Base-by-base conservation (phyloP, 2,113 vertebrate species). In the Micromys minutus region DNA sequence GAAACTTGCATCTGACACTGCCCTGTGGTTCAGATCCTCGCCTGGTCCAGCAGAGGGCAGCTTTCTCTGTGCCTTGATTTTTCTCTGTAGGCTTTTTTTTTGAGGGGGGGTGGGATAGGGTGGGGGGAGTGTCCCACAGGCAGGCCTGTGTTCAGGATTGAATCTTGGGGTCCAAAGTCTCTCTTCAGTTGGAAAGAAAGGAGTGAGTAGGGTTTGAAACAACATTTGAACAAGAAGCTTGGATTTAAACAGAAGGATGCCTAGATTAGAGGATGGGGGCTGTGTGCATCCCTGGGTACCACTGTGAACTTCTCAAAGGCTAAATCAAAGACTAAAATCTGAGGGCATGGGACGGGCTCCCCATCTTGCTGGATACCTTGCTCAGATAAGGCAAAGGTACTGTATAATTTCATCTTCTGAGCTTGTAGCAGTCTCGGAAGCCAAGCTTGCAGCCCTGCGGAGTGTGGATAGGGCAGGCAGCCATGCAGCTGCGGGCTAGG, bases 61-160 rank as follows among this genome's bases (percentile, higher is more conserved):
- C 9, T 26, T 21, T 39, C 17, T 24, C 0, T 29, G 74, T n/a
- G 1, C 29, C 26, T 13, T 0, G 4, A 2, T 7, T 2, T 21
- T 13, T 88, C 31, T 39, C 50, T 11, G 39, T 16, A 11, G 19
- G 29, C 31, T 63, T 29, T 15, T 34, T 65, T 65, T 65, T 11
- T 21, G 19, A 21, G 21, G 52, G 10, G 57, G 59, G 21, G 21
- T 16, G 17, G 17, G n/a, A n/a, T n/a, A n/a, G 0, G 12, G 11
- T 4, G 12, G 1, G 63, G 10, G 0, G 39, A 42, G 89, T 9
- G 5, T 8, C 31, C 57, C 29, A 1, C 34, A 0, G 29, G 1
- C 3, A 29, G 79, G 8, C 11, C 0, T 0, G 0, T 29, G n/a
- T 45, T 63, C 24, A 9, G 71, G 85, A 71, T 15, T 67, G 36